Conservation (phyloP, 2,797 vertebrate species). For the Otolemur crassicaudatus region DNA sequence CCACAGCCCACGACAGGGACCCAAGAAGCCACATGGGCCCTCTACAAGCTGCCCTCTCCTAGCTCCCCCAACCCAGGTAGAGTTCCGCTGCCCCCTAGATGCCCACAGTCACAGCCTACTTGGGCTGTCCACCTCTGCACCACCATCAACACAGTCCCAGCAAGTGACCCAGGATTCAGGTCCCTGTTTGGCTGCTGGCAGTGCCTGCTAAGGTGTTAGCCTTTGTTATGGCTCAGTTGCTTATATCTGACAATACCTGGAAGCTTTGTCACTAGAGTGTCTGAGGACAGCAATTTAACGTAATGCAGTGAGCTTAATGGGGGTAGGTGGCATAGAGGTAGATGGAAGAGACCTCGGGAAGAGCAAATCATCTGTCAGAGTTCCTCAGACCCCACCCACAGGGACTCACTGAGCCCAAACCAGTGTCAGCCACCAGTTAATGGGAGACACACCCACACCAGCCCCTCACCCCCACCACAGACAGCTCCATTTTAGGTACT, state of each 20-base stretch:
- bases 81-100: background rate
- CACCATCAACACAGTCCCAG: background rate
- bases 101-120: fast-evolving
- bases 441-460: background rate
- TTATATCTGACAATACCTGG: background rate
- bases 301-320: background rate
- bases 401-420: background rate
- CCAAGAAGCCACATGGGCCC: background rate
- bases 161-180: background rate
- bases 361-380: background rate
- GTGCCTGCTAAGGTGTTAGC: no score
- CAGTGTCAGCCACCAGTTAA: background rate
- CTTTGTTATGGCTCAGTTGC: background rate
- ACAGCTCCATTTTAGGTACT: background rate
- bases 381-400: background rate
- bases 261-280: background rate
- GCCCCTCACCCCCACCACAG: background rate
- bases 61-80: background rate
- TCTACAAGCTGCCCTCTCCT: background rate
- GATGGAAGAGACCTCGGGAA: background rate
- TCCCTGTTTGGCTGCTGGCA: background rate
- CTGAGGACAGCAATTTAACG: background rate
- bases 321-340: no score
- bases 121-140: background rate
- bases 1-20: fast-evolving